Evolutionary conservation across 2,888 invertebrate genomes (phyloP).

Genomic region (Crossocerus cetratus): DNA sequence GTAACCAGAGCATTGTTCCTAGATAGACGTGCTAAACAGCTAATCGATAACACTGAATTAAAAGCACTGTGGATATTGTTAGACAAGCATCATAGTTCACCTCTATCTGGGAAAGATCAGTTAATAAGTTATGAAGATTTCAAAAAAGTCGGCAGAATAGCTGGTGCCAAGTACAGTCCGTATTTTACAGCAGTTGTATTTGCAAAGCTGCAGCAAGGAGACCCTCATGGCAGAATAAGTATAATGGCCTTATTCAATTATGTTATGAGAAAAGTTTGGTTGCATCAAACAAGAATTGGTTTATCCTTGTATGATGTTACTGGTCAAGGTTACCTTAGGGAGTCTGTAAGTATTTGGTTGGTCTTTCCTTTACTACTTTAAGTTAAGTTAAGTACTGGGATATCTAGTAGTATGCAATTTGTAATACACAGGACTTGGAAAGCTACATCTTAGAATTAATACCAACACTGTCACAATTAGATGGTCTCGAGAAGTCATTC

Average conservation of each 20-base stretch:
- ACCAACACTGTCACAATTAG: slow-evolving; percentile 92
- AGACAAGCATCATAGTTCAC: slow-evolving; percentile 89
- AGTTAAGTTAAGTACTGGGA: slow-evolving; percentile 8
- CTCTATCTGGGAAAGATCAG: slow-evolving; percentile 86
- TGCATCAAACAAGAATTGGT: slow-evolving; percentile 95
- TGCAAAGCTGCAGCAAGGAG: slow-evolving; percentile 90
- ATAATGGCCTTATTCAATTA: slow-evolving; percentile 96
- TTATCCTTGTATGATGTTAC: slow-evolving; percentile 94
- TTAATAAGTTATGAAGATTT: slow-evolving; percentile 92
- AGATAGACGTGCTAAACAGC: slow-evolving; percentile 89
- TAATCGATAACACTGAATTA: slow-evolving; percentile 92
- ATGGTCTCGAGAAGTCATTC: slow-evolving; percentile 94
- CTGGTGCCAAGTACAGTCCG: slow-evolving; percentile 85
- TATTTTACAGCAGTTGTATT: slow-evolving; percentile 93
- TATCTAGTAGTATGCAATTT: slow-evolving; percentile 6
- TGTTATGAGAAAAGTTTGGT: slow-evolving; percentile 96
- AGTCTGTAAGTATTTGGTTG: slow-evolving; percentile 80
- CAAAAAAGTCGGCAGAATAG: slow-evolving; percentile 86
- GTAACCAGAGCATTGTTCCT: slow-evolving; percentile 93
- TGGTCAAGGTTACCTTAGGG: slow-evolving; percentile 93
- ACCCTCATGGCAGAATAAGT: slow-evolving; percentile 91
- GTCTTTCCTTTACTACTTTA: background rate
- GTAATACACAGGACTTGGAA: slow-evolving; percentile 87
- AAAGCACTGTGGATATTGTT: slow-evolving; percentile 90
- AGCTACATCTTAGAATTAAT: slow-evolving; percentile 96